These are phyloP conservation scores for Andrena haemorrhoa DNA, from an alignment of 2,888 invertebrate species.

Conservation along the genomic window DNA sequence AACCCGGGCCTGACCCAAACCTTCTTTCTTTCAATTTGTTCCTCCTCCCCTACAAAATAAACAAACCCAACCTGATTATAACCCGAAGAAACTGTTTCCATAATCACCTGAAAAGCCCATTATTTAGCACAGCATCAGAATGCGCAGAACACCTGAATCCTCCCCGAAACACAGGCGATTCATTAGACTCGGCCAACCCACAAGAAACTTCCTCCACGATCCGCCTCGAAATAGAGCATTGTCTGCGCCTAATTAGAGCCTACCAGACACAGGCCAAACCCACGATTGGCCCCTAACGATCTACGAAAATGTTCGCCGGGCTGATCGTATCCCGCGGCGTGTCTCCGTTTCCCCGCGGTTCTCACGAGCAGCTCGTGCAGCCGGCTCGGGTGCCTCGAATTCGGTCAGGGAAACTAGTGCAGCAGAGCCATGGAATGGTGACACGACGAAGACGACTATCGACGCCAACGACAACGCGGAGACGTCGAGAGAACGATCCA, in stretches of 20 bases:
- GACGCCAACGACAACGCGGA: slow-evolving; percentile 53
- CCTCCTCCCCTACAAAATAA: too few relatives aligned
- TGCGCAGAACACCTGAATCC: background rate
- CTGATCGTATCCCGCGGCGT: slow-evolving; percentile 63
- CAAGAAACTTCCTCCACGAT: slow-evolving; percentile 26
- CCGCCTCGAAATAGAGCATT: slow-evolving; percentile 37
- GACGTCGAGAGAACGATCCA: slow-evolving; percentile 54
- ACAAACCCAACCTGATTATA: too few relatives aligned
- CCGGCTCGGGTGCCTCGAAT: slow-evolving; percentile 69
- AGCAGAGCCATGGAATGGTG: slow-evolving; percentile 68
- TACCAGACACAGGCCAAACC: slow-evolving; percentile 34
- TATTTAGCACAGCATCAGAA: background rate
- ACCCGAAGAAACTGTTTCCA: background rate
- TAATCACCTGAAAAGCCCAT: background rate
- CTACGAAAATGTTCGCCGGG: slow-evolving; percentile 63
- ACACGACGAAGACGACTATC: slow-evolving; percentile 65
- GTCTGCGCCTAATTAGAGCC: slow-evolving; percentile 63
- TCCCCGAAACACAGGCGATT: background rate
- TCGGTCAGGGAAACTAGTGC: slow-evolving; percentile 80
- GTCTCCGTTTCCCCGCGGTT: slow-evolving; percentile 71
- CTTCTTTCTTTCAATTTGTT: too few relatives aligned
- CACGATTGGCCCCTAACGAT: slow-evolving; percentile 56
- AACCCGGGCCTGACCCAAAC: too few relatives aligned
- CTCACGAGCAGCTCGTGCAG: slow-evolving; percentile 68
- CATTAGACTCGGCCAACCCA: background rate